phyloP scores from a whole-genome alignment of 2,797 vertebrate genomes.

The Microhierax caerulescens region DNA sequence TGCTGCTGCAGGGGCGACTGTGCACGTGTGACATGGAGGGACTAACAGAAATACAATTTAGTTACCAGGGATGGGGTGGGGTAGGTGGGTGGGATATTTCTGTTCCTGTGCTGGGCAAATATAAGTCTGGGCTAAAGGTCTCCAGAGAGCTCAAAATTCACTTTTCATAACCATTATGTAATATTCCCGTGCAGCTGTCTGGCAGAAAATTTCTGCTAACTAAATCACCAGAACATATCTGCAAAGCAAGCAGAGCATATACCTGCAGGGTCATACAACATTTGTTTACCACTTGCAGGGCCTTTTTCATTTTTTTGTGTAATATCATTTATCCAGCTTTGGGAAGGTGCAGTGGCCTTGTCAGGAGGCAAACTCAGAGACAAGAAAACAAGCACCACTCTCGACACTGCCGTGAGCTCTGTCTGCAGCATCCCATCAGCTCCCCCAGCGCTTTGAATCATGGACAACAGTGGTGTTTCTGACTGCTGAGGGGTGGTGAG shows the following conservation, averaged over 20 bases:
- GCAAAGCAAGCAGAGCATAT: not conserved
- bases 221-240: not conserved
- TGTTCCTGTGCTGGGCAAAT: not conserved
- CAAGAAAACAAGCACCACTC: not conserved
- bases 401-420: accelerated
- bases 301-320: not conserved
- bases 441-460: not conserved
- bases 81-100: not conserved
- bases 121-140: not conserved
- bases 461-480: not conserved
- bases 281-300: conserved; percentile 1
- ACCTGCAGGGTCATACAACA: conserved; percentile 2
- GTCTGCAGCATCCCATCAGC: not conserved
- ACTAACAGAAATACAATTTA: not conserved
- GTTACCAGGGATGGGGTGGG: accelerated
- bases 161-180: conserved; percentile 13
- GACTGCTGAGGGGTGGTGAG: not conserved
- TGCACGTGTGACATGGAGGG: accelerated
- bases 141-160: conserved; percentile 6
- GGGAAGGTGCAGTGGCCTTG: not conserved
- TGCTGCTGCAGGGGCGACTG: not conserved
- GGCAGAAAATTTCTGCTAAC: conserved; percentile 33
- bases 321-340: not conserved
- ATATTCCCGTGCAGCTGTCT: not conserved
- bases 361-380: not conserved